A percentile compares a stretch with the other conserved stretches of the same genome.
phyloP scores from a whole-genome alignment of 2,888 invertebrate species.

The Thera obeliscata region DNA sequence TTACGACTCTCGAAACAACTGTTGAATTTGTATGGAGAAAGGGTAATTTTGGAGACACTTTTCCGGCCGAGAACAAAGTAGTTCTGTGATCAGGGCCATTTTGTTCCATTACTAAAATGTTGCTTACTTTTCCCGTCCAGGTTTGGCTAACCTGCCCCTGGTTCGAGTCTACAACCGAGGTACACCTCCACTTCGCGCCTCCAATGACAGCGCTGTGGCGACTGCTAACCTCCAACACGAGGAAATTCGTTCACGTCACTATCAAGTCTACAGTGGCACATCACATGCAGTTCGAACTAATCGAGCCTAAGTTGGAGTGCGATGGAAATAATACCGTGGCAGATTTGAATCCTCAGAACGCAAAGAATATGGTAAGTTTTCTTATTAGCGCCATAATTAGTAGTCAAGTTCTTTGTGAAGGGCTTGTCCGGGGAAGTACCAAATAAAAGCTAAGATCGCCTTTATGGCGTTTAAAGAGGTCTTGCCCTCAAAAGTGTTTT shows the following conservation, averaged over 20 bases:
- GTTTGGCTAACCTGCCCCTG: slow-evolving; percentile 92
- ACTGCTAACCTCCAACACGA: slow-evolving; percentile 92
- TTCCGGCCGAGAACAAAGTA: too few species aligned
- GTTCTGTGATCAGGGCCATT: too few species aligned
- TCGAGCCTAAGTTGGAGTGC: slow-evolving; percentile 81
- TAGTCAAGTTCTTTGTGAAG: too few species aligned
- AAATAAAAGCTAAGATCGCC: too few species aligned
- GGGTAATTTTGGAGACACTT: too few species aligned
- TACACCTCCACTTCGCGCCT: slow-evolving; percentile 91
- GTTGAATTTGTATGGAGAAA: too few species aligned
- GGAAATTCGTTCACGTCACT: slow-evolving; percentile 93
- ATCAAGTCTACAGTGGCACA: slow-evolving; percentile 87
- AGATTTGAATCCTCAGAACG: slow-evolving; percentile 87
- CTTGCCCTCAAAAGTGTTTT: too few species aligned
- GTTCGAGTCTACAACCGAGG: slow-evolving; percentile 88
- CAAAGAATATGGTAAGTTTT: slow-evolving; percentile 81
- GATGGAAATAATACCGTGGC: slow-evolving; percentile 86
- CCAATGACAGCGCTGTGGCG: slow-evolving; percentile 92
- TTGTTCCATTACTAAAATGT: background rate
- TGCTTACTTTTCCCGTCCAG: slow-evolving; percentile 53
- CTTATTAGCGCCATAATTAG: background rate
- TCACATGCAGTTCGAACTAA: slow-evolving; percentile 76
- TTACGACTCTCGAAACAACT: too few species aligned
- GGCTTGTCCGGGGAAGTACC: too few species aligned
- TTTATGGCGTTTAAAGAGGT: too few species aligned